Conservation (phyloP, 2,113 vertebrate genomes). For the Formicarius rufipectus region DNA sequence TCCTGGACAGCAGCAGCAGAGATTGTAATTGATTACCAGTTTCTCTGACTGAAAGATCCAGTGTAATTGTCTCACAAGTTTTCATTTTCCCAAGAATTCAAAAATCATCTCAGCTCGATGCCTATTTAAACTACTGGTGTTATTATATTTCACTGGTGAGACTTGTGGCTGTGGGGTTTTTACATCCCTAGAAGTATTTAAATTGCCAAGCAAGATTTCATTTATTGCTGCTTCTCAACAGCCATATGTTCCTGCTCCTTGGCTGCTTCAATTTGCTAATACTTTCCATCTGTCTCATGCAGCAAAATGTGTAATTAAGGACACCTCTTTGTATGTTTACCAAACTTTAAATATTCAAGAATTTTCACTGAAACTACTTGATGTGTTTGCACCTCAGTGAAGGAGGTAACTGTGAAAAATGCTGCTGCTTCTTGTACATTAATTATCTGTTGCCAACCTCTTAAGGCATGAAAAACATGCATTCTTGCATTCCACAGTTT, state of each 20-base stretch:
- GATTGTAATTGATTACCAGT: background rate
- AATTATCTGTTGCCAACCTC: background rate
- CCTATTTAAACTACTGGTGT: background rate
- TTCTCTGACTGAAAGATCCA: background rate
- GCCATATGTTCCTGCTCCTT: slow-evolving; percentile 61
- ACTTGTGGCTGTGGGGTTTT: background rate
- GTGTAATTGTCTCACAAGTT: background rate
- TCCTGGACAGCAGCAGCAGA: background rate
- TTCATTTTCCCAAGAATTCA: background rate
- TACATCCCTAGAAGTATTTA: background rate
- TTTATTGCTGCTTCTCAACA: slow-evolving; percentile 62
- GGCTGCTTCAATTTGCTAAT: slow-evolving; percentile 62
- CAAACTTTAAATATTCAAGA: slow-evolving; percentile 26
- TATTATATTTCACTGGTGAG: background rate
- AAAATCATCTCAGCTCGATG: background rate
- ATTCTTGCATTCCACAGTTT: background rate
- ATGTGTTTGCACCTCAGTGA: background rate
- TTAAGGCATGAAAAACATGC: background rate
- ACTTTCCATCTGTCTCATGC: slow-evolving; percentile 55
- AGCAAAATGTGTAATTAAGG: slow-evolving; percentile 49
- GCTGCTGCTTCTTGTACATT: background rate
- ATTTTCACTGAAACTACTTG: slow-evolving; percentile 17
- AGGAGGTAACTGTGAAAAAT: slow-evolving; percentile 21
- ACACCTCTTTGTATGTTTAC: slow-evolving; percentile 62
- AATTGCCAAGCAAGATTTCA: slow-evolving; percentile 32